Evolutionary conservation across 2,113 vertebrate genomes (phyloP).

Genomic region (Vanacampus margaritifer): DNA sequence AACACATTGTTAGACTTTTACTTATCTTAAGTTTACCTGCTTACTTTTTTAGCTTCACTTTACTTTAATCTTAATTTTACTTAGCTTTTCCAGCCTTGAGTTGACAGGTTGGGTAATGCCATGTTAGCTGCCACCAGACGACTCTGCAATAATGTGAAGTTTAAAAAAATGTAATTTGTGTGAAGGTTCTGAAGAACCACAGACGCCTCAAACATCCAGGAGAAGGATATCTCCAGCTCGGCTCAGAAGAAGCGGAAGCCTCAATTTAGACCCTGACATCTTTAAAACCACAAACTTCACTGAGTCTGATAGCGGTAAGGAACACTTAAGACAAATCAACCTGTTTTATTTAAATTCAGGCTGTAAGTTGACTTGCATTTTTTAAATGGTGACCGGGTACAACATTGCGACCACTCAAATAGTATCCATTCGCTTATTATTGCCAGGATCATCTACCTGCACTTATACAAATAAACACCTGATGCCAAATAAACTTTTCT

Average conservation of each 20-base stretch:
- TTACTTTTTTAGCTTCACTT: no score
- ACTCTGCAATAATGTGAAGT: not conserved
- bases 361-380: no score
- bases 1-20: not conserved
- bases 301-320: conserved; percentile 80
- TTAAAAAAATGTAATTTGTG: conserved; percentile 8
- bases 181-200: conserved; percentile 61
- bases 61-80: no score
- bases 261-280: conserved; percentile 79
- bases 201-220: conserved; percentile 68
- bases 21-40: no score
- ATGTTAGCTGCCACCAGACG: not conserved
- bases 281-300: conserved; percentile 65
- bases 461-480: no score
- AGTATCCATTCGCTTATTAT: no score
- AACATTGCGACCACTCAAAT: no score
- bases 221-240: conserved; percentile 58
- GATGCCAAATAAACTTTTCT: no score
- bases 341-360: no score
- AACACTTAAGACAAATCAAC: not conserved
- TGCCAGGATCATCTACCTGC: no score
- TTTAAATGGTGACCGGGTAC: not conserved
- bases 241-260: conserved; percentile 77
- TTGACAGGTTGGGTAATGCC: not conserved
- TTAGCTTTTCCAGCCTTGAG: not conserved